A percentile compares a stretch with the other conserved stretches of the same genome.
These are phyloP conservation scores for Anguilla anguilla DNA, from an alignment of 2,797 vertebrate species.

Conservation along the genomic window DNA sequence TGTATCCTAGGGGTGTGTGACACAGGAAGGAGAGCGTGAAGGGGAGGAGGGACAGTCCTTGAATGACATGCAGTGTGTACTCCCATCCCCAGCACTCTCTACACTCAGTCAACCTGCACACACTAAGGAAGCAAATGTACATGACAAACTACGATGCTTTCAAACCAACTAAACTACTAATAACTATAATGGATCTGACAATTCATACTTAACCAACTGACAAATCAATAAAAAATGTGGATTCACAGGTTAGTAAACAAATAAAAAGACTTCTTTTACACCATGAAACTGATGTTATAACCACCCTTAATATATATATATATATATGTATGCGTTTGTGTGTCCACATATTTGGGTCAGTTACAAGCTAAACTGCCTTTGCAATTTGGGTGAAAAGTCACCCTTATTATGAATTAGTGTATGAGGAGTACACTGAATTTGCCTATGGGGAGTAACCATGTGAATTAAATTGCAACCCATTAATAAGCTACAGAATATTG, in stretches of 20 bases:
- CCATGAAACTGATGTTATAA: background rate
- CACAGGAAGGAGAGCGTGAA: background rate
- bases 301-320: background rate
- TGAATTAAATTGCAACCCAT: background rate
- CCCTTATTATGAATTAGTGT: background rate
- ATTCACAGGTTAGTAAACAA: background rate
- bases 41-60: background rate
- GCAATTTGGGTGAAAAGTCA: slow-evolving; percentile 25
- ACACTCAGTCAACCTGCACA: background rate
- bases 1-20: slow-evolving; percentile 75
- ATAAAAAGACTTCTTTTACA: background rate
- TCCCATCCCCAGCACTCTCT: background rate
- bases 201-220: background rate
- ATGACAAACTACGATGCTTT: background rate
- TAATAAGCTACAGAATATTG: background rate
- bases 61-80: background rate
- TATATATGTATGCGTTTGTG: no score
- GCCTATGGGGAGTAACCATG: background rate
- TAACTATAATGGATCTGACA: background rate
- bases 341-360: background rate
- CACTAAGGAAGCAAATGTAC: background rate
- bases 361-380: background rate
- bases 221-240: background rate
- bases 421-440: background rate
- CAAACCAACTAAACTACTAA: background rate